Evolutionary conservation across 2,113 vertebrate species (phyloP).

Genomic region (Mormoops blainvillei): DNA sequence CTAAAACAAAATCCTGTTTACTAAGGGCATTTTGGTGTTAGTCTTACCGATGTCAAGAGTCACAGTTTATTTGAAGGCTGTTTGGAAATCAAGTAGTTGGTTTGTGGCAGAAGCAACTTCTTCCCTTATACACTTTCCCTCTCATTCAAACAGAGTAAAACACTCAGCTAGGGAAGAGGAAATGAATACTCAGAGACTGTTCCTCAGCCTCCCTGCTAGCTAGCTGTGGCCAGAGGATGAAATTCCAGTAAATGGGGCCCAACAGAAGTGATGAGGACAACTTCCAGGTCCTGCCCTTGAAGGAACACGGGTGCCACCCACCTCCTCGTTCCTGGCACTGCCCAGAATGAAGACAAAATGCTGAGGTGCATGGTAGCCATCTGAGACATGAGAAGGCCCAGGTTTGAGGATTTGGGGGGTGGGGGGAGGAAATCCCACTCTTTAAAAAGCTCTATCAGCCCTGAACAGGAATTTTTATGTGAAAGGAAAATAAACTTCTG

Average conservation of each 20-base stretch:
- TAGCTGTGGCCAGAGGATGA: neutral
- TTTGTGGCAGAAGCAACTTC: neutral
- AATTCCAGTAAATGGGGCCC: neutral
- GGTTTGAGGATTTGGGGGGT: neutral
- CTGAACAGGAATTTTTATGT: neutral
- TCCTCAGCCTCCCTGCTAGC: neutral
- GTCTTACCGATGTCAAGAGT: neutral
- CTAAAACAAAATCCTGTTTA: constrained; percentile 12
- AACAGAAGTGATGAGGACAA: neutral
- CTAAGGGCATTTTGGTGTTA: neutral
- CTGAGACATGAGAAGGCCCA: neutral
- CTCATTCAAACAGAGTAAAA: neutral
- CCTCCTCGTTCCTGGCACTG: no score
- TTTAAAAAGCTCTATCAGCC: neutral
- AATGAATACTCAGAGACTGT: neutral
- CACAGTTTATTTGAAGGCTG: neutral
- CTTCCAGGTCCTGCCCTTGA: neutral
- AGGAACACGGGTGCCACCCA: neutral
- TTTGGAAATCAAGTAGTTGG: neutral
- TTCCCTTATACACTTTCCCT: neutral
- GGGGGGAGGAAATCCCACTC: neutral
- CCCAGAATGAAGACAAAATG: neutral
- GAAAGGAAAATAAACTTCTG: neutral
- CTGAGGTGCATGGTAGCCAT: neutral
- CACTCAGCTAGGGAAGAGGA: neutral